Base-by-base conservation (phyloP, 2,888 invertebrate species). In the Hemistola chrysoprasaria region DNA sequence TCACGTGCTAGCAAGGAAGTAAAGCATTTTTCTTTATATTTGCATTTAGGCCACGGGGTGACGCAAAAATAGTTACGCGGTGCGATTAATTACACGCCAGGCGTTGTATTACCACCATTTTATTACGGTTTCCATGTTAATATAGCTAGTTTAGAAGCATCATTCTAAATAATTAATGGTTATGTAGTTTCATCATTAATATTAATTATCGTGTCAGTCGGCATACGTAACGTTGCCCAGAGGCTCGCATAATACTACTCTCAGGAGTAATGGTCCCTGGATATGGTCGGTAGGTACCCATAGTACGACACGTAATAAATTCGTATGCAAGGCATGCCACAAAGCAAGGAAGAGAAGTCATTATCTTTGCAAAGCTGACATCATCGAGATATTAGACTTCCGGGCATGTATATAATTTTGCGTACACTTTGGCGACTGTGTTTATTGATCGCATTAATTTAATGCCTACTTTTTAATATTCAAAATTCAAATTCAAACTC, bases 11-110 rank as follows among this genome's bases (percentile, higher is more conserved):
- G 62, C 52, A 62, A 75, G 71, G 71, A 77, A 65, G 71, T 68
- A 64, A 59, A 68, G 68, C 60, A 63, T 37, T 77, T 78, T 79
- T 78, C 76, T 69, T 74, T 59, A 44, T 69, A 83, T 86, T 86
- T 82, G 80, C 81, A 87, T 87, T 80, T 74, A 84, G 85, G 86
- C 75, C 84, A 85, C 64, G 62, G 62, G 65, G 71, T 65, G 71
- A 72, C 68, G 70, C 60, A 62, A 66, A 74, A 68, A 71, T 71
- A 67, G 60, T 62, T 66, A 62, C 61, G 56, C 65, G 60, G 58
- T 56, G 54, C 60, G 49, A 65, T 62, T 64, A 65, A 67, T 61
- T 56, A 59, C 49, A 45, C 37, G 40, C 43, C 32, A 24, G 11
- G 27, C 24, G 24, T 30, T 39, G 39, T 50, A 23, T 34, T 31